phyloP scores from a whole-genome alignment of 2,113 vertebrate genomes.

The Bagarius yarrelli region DNA sequence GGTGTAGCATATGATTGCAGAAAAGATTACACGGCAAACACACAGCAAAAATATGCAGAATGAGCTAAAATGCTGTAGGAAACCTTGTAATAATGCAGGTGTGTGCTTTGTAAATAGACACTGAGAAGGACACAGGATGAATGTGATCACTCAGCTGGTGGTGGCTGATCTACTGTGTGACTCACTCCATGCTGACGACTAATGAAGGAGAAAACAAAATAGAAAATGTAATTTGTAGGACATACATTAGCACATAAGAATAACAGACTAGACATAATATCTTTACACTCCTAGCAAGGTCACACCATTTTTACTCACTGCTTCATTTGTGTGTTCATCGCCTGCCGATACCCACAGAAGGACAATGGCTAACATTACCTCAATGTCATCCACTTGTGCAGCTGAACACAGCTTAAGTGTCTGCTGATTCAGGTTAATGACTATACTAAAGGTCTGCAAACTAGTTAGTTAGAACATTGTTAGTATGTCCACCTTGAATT shows the following conservation, averaged over 20 bases:
- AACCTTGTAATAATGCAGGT: neutral
- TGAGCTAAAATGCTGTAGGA: neutral
- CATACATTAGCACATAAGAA: conserved; percentile 16
- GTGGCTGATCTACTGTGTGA: conserved; percentile 25
- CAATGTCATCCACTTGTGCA: conserved; percentile 16
- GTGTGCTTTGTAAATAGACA: conserved; percentile 17
- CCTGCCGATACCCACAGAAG: conserved; percentile 18
- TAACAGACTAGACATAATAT: conserved; percentile 8
- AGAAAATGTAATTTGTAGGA: conserved; percentile 23
- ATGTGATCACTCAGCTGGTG: conserved; percentile 46
- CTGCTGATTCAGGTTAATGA: conserved; percentile 22
- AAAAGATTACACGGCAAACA: neutral
- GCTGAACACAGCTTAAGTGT: conserved; percentile 15
- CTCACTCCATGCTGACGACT: conserved; percentile 44
- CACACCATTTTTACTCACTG: conserved; percentile 12
- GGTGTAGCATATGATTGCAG: neutral
- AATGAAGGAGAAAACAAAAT: conserved; percentile 31
- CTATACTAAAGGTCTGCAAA: neutral
- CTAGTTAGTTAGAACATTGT: neutral
- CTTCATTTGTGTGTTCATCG: neutral
- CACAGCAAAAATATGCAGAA: neutral
- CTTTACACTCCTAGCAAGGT: conserved; percentile 20
- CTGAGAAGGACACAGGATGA: conserved; percentile 27
- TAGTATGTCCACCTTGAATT: conserved; percentile 2
- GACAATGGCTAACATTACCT: conserved; percentile 11